These are phyloP conservation scores for Marisa cornuarietis DNA, from an alignment of 1,140 invertebrate genomes.

Conservation along the genomic window DNA sequence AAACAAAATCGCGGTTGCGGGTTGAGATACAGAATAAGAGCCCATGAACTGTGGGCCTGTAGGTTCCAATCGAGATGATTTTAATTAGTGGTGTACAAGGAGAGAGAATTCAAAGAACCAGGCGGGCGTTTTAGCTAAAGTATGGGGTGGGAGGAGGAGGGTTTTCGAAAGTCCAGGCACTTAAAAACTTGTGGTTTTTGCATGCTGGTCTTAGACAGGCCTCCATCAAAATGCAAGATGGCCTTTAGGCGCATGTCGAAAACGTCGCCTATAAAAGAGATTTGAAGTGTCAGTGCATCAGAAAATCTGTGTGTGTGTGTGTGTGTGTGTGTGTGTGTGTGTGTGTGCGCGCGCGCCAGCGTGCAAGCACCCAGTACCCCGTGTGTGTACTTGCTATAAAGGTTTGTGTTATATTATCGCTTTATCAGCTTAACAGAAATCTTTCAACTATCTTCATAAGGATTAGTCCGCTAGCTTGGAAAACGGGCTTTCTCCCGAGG, in stretches of 20 bases:
- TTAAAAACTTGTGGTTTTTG: not conserved
- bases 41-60: no score
- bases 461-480: not conserved
- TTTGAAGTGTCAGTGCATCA: not conserved
- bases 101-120: no score
- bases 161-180: not conserved
- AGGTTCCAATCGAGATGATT: no score
- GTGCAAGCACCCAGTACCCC: not conserved
- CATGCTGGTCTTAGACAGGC: not conserved
- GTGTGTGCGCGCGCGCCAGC: not conserved
- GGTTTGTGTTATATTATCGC: not conserved
- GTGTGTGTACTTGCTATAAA: no score
- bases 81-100: no score
- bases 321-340: no score
- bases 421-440: not conserved
- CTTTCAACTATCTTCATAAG: not conserved
- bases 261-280: not conserved
- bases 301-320: no score
- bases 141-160: no score
- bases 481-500: not conserved
- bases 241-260: not conserved
- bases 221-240: not conserved
- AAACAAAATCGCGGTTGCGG: no score
- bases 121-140: no score
- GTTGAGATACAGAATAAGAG: no score